These are phyloP conservation scores for Lasioglossum morio DNA, from an alignment of 2,888 invertebrate genomes.

Conservation along the genomic window DNA sequence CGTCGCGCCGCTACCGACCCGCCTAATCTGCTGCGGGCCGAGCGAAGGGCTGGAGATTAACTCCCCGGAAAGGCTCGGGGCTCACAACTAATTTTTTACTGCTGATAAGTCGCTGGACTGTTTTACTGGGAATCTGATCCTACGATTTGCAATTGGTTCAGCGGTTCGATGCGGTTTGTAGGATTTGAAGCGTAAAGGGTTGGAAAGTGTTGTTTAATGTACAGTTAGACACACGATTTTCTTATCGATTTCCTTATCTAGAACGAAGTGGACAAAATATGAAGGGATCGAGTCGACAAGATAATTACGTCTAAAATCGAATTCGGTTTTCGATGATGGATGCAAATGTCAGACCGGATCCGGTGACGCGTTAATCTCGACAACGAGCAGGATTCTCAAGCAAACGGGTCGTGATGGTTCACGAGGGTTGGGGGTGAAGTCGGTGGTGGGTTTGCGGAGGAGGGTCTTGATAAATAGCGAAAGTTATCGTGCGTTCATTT, in stretches of 20 bases:
- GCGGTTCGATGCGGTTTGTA: not conserved
- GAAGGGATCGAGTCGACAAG: not conserved
- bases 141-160: not conserved
- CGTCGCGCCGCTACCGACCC: not conserved
- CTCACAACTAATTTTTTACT: not conserved
- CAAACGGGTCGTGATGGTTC: not conserved
- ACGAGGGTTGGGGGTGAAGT: not conserved
- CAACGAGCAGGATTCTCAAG: conserved; percentile 19
- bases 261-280: too few species aligned
- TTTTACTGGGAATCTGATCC: not conserved
- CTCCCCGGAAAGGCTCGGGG: not conserved
- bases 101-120: not conserved
- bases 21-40: conserved; percentile 4
- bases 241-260: too few species aligned
- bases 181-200: not conserved
- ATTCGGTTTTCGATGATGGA: not conserved
- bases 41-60: not conserved
- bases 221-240: too few species aligned
- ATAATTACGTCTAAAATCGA: not conserved
- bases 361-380: not conserved
- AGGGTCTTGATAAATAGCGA: conserved; percentile 54
- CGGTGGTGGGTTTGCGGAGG: not conserved
- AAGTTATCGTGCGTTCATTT: conserved; percentile 63
- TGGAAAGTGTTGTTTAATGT: not conserved
- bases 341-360: not conserved